Evolutionary conservation across 2,797 vertebrate species (phyloP), one percentile per base, ranked within the genome.

Genomic region (Gymnodraco acuticeps): DNA sequence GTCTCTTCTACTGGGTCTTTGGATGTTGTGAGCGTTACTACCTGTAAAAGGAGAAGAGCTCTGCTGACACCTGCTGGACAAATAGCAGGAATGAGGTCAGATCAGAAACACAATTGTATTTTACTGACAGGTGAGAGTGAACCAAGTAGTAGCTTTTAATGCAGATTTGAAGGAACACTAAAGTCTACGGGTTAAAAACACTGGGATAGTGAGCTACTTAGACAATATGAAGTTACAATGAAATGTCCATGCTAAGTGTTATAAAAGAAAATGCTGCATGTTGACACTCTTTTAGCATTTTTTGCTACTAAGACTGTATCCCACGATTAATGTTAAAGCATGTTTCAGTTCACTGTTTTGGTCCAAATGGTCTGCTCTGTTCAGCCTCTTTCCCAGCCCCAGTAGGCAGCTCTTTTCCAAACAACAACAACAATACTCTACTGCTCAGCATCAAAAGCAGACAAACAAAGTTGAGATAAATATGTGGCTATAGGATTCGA

Each of bases 31-130:
- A 19, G 45, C 3, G 2, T 15, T 47, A 6, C n/a, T 17, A 48
- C 33, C n/a, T 70, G 46, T 54, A 0, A 31, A 1, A 23, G 47
- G 17, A 50, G 65, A 71, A 88, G 85, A 77, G 33, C 71, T 83
- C 60, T 89, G 70, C 45, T 64, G 87, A 89, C 91, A 71, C 79
- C 91, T 87, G 62, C 77, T 90, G 93, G 87, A 68, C 3, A 76
- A 16, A 61, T 4, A 4, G 6, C 6, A 20, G 5, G 4, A 43
- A 9, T 80, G 27, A 70, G 13, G 23, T 31, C 15, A 56, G 33
- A 68, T 41, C 20, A 17, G 0, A 38, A 45, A 48, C 10, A 4
- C 3, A 31, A 19, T 17, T n/a, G 41, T 51, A 20, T 4, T 42
- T 6, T 11, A 13, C 13, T 50, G 50, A 31, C 16, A 27, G 19